These are phyloP conservation scores for Myxocyprinus asiaticus DNA, from an alignment of 2,113 vertebrate genomes.

Conservation along the genomic window DNA sequence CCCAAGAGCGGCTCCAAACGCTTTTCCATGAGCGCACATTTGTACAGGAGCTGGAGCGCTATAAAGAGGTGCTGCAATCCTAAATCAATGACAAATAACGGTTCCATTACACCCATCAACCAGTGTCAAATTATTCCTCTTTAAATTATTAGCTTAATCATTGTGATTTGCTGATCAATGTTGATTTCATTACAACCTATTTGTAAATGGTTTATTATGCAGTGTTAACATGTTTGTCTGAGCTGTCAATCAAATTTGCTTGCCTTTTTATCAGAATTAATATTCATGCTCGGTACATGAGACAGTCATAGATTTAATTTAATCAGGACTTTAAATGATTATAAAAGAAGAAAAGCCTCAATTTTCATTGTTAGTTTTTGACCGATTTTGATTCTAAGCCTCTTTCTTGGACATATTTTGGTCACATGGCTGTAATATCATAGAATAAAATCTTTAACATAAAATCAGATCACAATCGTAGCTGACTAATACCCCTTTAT, in stretches of 20 bases:
- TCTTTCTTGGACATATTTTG: neutral
- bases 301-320: neutral
- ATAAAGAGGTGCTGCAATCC: constrained; percentile 86
- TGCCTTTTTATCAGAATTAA: constrained; percentile 43
- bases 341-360: too few relatives aligned
- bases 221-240: constrained; percentile 7
- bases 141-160: neutral
- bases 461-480: constrained; percentile 30
- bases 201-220: neutral
- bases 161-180: neutral
- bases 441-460: constrained; percentile 17
- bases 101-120: neutral
- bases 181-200: constrained; percentile 15
- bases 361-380: constrained; percentile 1
- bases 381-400: constrained; percentile 2
- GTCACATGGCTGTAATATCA: constrained; percentile 24
- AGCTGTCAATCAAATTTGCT: constrained; percentile 12
- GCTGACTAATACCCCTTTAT: constrained; percentile 72
- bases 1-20: constrained; percentile 92
- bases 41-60: constrained; percentile 88
- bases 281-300: neutral
- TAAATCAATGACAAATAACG: neutral
- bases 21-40: constrained; percentile 94
- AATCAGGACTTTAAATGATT: neutral
- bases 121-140: neutral